These are phyloP conservation scores for Lacerta viridis DNA, from an alignment of 2,797 vertebrate genomes.

Conservation along the genomic window DNA sequence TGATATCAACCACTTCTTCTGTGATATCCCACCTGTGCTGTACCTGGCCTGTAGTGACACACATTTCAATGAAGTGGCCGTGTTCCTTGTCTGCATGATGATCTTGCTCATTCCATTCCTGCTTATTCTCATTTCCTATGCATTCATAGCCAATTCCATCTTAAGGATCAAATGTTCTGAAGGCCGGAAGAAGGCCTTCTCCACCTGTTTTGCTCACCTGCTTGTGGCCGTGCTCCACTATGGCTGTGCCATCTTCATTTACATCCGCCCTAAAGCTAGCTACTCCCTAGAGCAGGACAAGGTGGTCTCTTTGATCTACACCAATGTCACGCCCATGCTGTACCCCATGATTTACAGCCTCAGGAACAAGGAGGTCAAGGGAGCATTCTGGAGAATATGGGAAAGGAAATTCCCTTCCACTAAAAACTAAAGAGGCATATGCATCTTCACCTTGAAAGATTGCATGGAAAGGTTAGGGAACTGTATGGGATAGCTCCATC, in stretches of 20 bases:
- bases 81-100: not conserved
- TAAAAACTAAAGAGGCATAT: too few relatives aligned
- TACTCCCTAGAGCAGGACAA: conserved; percentile 51
- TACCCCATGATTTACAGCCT: conserved; percentile 56
- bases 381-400: conserved; percentile 25
- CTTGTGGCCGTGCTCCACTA: conserved; percentile 40
- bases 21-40: conserved; percentile 45
- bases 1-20: conserved; percentile 44
- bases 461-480: too few relatives aligned
- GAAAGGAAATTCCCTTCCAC: not conserved
- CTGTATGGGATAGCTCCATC: too few relatives aligned
- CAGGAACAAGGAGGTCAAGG: conserved; percentile 50
- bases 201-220: conserved; percentile 46
- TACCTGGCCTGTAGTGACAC: conserved; percentile 40
- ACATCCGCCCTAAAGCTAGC: conserved; percentile 51
- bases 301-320: conserved; percentile 46
- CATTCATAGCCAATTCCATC: not conserved
- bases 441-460: too few relatives aligned
- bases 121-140: conserved; percentile 4
- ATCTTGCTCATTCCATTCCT: conserved; percentile 29
- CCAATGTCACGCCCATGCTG: conserved; percentile 51
- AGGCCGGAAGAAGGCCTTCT: conserved; percentile 40
- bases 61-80: conserved; percentile 19
- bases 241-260: conserved; percentile 48
- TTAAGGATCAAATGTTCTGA: not conserved